Base-by-base conservation (phyloP, 2,113 vertebrate species). In the Urocitellus parryii region DNA sequence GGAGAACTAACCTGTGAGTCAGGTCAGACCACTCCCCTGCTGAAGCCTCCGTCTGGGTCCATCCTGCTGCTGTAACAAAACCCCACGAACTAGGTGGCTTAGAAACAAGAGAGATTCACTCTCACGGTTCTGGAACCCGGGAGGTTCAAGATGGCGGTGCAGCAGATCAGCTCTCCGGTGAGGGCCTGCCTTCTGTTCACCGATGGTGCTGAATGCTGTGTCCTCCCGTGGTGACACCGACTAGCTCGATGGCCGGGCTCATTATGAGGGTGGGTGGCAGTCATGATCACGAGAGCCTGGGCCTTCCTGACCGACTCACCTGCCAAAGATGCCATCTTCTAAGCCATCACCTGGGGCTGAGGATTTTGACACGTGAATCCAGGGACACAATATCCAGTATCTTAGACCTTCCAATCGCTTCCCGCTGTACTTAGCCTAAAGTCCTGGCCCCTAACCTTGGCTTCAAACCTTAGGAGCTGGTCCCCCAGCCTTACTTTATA, bases 151-250 rank as follows among this genome's bases (percentile, higher is more conserved):
- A 32, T 25, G 67, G 56, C 20, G 6, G 9, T 10, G 4, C 5
- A 11, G 18, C 11, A 4, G 48, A 6, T 9, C 13, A 16, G 51
- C 6, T 4, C 22, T 25, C 14, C 7, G 51, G 56, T 0, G 8
- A 24, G 39, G 72, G 4, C 18, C 34, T 24, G 24, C 1, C 4
- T 78, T 45, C 24, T 16, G 51, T 13, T 72, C 12, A 27, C 14
- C 48, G 34, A 5, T 14, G 22, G 53, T 16, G 7, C 79, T 16
- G n/a, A n/a, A 16, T 4, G 18, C 32, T 63, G 78, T 13, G 37
- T 37, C 53, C 51, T 73, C 53, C 20, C 42, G 1, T 6, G 39
- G 56, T 10, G 14, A 11, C 37, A 29, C 22, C 3, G 10, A 11
- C 42, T 8, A 1, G 29, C 5, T 18, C 34, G 37, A 37, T 42